Conservation (phyloP, 1,140 invertebrate genomes). For the Monochamus saltuarius region DNA sequence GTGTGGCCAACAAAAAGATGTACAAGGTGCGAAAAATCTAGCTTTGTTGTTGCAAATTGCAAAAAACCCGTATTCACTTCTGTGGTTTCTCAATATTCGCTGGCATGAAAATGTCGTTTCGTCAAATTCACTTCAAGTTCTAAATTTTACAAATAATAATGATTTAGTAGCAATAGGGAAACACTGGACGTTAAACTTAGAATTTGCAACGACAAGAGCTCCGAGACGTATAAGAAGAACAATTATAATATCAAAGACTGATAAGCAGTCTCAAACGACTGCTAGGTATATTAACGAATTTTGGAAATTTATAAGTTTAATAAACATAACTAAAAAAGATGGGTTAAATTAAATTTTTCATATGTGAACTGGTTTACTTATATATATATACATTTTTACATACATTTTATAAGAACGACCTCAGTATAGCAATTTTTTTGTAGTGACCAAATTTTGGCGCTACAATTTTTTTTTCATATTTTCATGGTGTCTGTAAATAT, state of each 20-base stretch:
- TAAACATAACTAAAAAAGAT: not conserved
- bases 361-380: not conserved
- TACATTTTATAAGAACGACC: no score
- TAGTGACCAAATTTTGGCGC: no score
- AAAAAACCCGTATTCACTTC: not conserved
- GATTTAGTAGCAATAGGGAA: not conserved
- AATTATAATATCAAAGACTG: constrained; percentile 10
- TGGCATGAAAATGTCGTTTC: not conserved
- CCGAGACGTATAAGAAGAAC: constrained; percentile 1
- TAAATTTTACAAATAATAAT: not conserved
- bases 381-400: no score
- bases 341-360: not conserved
- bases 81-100: not conserved
- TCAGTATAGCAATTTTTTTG: no score
- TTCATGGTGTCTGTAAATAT: no score
- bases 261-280: not conserved
- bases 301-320: constrained; percentile 1
- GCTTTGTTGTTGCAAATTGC: not conserved
- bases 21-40: not conserved
- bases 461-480: no score
- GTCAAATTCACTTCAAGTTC: not conserved
- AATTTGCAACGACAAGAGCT: not conserved
- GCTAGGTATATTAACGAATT: constrained; percentile 6
- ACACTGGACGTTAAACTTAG: not conserved
- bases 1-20: not conserved